These are phyloP conservation scores for Noctua fimbriata DNA, from an alignment of 2,888 invertebrate species.

Conservation along the genomic window DNA sequence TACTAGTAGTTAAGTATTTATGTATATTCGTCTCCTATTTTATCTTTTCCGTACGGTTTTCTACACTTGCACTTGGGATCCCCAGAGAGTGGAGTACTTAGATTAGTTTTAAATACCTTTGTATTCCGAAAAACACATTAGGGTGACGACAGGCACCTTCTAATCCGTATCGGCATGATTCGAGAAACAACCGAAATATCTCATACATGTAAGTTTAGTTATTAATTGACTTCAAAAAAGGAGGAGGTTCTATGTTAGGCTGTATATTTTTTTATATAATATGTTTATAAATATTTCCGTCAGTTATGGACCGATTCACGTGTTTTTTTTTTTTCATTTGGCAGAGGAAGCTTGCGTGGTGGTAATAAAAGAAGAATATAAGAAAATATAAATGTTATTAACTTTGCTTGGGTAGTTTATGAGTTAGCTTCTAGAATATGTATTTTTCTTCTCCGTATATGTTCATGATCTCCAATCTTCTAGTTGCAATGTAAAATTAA, in stretches of 20 bases:
- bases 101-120: conserved; percentile 21
- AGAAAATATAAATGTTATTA: too few relatives aligned
- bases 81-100: not conserved
- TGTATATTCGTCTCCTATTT: not conserved
- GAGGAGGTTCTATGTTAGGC: too few relatives aligned
- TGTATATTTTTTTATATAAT: not conserved
- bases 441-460: not conserved
- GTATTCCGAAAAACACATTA: not conserved
- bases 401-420: not conserved
- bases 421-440: not conserved
- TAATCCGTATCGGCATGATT: not conserved
- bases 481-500: not conserved
- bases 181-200: not conserved
- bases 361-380: too few relatives aligned
- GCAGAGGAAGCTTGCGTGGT: not conserved
- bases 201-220: not conserved
- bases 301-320: not conserved
- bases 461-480: not conserved
- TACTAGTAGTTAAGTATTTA: not conserved
- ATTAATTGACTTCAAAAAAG: not conserved
- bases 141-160: not conserved
- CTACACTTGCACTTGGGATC: not conserved
- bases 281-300: not conserved
- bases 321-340: not conserved
- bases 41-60: not conserved